Evolutionary conservation across 2,888 invertebrate species (phyloP).

Genomic region (Napeogenes inachia): DNA sequence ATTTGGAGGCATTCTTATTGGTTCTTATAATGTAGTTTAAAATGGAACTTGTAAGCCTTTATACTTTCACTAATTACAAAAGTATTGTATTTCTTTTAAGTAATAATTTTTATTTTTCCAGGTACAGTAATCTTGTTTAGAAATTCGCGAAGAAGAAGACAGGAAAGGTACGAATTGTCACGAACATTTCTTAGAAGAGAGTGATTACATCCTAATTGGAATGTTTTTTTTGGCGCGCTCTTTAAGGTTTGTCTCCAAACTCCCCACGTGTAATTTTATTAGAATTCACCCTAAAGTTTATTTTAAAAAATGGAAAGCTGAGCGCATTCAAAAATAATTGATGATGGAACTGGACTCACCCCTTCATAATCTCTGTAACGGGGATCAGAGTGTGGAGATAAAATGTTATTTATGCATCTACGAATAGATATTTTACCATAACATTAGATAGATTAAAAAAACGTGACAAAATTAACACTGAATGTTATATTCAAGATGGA

Average conservation of each 20-base stretch:
- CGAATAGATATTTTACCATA: not conserved
- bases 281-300: constrained; percentile 61
- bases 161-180: constrained; percentile 42
- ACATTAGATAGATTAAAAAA: not conserved
- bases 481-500: not conserved
- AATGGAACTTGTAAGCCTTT: constrained; percentile 8
- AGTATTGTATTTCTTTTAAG: constrained; percentile 19
- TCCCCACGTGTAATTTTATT: constrained; percentile 58
- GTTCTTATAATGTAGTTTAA: constrained; percentile 52
- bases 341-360: constrained; percentile 60
- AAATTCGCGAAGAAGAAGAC: constrained; percentile 40
- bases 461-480: not conserved
- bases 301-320: constrained; percentile 72
- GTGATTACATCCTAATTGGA: constrained; percentile 39
- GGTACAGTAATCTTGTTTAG: constrained; percentile 48
- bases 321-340: constrained; percentile 68
- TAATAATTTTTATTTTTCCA: constrained; percentile 47
- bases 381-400: constrained; percentile 21
- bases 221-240: constrained; percentile 14
- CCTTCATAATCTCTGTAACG: constrained; percentile 59
- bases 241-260: too few relatives aligned
- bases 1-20: constrained; percentile 64
- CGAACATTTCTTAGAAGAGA: constrained; percentile 51
- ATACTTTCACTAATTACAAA: constrained; percentile 7
- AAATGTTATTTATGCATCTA: constrained; percentile 12